phyloP scores from a whole-genome alignment of 2,888 invertebrate species.

The Sialis fuliginosa region DNA sequence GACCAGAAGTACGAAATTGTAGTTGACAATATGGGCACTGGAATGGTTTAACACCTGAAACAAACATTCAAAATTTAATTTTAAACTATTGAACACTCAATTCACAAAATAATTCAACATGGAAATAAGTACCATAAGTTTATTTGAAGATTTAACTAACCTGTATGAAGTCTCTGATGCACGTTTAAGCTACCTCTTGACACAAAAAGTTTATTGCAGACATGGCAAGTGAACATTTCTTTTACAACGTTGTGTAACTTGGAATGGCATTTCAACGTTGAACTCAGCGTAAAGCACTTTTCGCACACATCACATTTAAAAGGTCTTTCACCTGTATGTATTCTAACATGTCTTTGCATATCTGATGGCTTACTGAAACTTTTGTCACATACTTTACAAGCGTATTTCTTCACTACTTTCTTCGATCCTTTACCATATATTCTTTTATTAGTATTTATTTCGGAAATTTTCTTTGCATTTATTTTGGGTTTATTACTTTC shows the following conservation, averaged over 20 bases:
- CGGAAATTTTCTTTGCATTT: not conserved
- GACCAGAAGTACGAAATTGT: slow-evolving; percentile 46
- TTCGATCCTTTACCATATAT: not conserved
- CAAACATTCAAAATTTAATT: not conserved
- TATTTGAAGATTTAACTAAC: slow-evolving; percentile 16
- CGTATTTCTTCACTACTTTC: slow-evolving; percentile 17
- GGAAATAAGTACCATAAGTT: not conserved
- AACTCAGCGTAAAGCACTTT: slow-evolving; percentile 43
- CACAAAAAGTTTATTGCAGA: slow-evolving; percentile 42
- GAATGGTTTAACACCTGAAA: slow-evolving; percentile 36
- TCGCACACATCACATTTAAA: slow-evolving; percentile 34
- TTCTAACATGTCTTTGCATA: slow-evolving; percentile 42
- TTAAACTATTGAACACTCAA: not conserved
- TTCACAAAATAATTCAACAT: not conserved
- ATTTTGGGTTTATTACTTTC: not conserved
- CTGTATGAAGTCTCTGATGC: slow-evolving; percentile 47
- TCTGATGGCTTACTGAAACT: slow-evolving; percentile 51
- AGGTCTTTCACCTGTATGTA: slow-evolving; percentile 51
- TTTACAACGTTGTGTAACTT: slow-evolving; percentile 33
- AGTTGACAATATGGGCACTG: slow-evolving; percentile 38
- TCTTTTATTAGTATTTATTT: not conserved
- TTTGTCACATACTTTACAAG: slow-evolving; percentile 39
- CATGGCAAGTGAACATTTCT: slow-evolving; percentile 38
- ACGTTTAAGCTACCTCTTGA: slow-evolving; percentile 47
- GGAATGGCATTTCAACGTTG: slow-evolving; percentile 41